A percentile compares a stretch with the other conserved stretches of the same genome.
phyloP scores from a whole-genome alignment of 2,888 invertebrate species.

The Dicycla oo region DNA sequence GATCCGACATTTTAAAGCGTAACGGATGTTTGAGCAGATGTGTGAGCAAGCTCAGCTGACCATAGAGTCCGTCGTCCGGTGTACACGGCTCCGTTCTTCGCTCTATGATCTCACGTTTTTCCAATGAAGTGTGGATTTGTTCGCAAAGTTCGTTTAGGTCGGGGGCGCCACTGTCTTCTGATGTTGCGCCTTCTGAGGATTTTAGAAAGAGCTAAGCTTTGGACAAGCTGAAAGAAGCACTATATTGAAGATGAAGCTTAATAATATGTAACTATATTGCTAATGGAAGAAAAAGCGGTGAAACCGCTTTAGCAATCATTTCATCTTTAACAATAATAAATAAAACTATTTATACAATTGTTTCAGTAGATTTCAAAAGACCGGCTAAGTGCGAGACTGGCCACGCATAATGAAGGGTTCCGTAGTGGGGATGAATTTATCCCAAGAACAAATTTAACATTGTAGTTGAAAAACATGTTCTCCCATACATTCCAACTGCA shows the following conservation, averaged over 20 bases:
- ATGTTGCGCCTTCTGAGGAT: conserved; percentile 83
- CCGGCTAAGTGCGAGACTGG: too few relatives aligned
- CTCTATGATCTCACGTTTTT: conserved; percentile 95
- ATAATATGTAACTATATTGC: neutral
- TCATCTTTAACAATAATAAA: neutral
- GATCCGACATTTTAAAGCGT: conserved; percentile 95
- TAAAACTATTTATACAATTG: neutral
- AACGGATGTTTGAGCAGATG: conserved; percentile 97
- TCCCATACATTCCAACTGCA: too few relatives aligned
- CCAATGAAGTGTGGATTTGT: conserved; percentile 93
- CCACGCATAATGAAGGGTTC: too few relatives aligned
- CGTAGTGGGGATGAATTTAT: too few relatives aligned
- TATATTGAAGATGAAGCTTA: neutral
- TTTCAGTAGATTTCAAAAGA: too few relatives aligned
- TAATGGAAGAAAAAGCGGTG: neutral
- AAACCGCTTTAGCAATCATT: neutral
- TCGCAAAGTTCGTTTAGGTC: conserved; percentile 93
- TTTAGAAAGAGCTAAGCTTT: neutral
- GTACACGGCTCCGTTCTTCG: conserved; percentile 94
- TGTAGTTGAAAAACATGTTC: too few relatives aligned
- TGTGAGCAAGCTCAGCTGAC: conserved; percentile 96
- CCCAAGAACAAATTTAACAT: too few relatives aligned
- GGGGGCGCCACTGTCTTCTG: conserved; percentile 87
- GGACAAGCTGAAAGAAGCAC: neutral
- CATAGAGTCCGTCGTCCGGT: conserved; percentile 97